A percentile compares a stretch with the other conserved stretches of the same genome.
phyloP scores from a whole-genome alignment of 2,113 vertebrate genomes.

The Pterocles gutturalis region DNA sequence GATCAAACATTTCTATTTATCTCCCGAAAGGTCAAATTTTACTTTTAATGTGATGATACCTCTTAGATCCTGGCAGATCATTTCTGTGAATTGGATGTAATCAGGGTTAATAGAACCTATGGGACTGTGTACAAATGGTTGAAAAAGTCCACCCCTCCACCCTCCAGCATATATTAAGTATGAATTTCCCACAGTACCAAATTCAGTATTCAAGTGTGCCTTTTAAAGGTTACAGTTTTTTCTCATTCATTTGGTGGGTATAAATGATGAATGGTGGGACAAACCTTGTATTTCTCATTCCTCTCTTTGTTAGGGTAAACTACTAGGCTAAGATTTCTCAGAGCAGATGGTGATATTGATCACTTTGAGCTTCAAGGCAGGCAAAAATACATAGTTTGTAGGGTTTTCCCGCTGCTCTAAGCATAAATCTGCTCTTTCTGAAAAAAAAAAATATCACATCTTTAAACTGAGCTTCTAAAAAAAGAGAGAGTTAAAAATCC shows the following conservation, averaged over 20 bases:
- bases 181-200: background rate
- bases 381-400: background rate
- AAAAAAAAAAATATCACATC: no score
- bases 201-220: background rate
- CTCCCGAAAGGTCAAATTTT: background rate
- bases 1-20: background rate
- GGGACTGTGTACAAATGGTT: background rate
- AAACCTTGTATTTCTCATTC: background rate
- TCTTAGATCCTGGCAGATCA: constrained; percentile 36
- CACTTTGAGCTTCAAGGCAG: background rate
- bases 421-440: background rate
- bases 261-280: background rate
- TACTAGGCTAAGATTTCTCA: background rate
- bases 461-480: background rate
- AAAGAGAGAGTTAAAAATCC: background rate
- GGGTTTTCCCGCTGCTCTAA: background rate
- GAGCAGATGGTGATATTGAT: background rate
- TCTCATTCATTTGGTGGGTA: background rate
- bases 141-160: background rate
- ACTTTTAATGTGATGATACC: background rate
- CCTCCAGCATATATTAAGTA: background rate
- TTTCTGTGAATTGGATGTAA: background rate
- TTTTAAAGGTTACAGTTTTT: background rate
- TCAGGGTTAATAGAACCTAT: background rate
- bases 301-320: background rate